These are phyloP conservation scores for Pseudopodoces humilis DNA, from an alignment of 2,113 vertebrate genomes.

Conservation along the genomic window DNA sequence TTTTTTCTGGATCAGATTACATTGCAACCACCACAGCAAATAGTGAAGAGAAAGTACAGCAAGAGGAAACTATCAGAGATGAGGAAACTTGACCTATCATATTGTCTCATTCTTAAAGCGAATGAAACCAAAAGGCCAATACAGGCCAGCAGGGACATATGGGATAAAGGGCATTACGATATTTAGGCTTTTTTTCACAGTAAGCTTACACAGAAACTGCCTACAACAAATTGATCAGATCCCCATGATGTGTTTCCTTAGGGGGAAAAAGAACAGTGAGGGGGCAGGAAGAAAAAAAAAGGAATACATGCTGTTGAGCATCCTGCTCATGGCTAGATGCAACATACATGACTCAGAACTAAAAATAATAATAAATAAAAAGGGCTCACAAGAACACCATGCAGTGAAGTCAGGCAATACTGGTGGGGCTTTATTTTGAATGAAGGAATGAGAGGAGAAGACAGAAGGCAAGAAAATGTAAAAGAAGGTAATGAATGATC, in stretches of 20 bases:
- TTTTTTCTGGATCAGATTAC: constrained; percentile 23
- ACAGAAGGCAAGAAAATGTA: background rate
- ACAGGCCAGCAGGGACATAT: background rate
- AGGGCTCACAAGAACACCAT: constrained; percentile 41
- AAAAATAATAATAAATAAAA: background rate
- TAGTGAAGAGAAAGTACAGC: background rate
- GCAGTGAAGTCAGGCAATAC: constrained; percentile 41
- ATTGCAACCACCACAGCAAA: background rate
- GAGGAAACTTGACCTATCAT: background rate
- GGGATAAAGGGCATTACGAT: background rate
- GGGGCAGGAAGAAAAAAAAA: background rate
- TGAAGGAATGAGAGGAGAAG: background rate
- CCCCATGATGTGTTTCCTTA: background rate
- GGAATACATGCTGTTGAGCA: constrained; percentile 1
- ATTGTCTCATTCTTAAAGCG: background rate
- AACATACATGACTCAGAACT: background rate
- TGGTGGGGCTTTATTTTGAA: background rate
- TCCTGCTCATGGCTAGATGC: constrained; percentile 34
- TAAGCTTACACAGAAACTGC: background rate
- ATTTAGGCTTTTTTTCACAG: background rate
- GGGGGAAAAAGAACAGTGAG: background rate
- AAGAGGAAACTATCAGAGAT: constrained; percentile 1
- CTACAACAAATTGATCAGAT: background rate
- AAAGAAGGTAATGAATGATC: constrained; percentile 39
- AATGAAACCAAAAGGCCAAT: constrained; percentile 10